These are phyloP conservation scores for Aptenodytes forsteri DNA, from an alignment of 2,113 vertebrate genomes.

Conservation along the genomic window DNA sequence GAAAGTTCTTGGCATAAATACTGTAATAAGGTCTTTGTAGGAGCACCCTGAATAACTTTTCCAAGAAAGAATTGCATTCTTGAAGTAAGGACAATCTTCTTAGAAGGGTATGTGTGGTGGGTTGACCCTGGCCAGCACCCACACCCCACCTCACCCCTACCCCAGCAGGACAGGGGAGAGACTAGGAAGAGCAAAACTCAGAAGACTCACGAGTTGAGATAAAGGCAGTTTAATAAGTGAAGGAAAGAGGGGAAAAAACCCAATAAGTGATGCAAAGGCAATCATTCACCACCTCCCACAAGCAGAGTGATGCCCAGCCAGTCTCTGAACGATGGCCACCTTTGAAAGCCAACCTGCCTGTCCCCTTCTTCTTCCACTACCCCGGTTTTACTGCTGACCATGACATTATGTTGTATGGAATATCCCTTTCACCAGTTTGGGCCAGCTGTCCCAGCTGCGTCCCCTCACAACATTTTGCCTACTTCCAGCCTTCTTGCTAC, in stretches of 20 bases:
- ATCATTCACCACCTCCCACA: background rate
- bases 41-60: background rate
- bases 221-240: background rate
- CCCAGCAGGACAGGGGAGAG: background rate
- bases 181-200: background rate
- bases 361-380: background rate
- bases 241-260: background rate
- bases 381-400: background rate
- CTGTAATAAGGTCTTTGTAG: background rate
- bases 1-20: background rate
- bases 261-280: background rate
- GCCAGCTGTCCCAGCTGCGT: background rate
- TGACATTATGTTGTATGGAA: background rate
- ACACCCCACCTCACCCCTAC: background rate
- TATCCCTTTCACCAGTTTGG: background rate
- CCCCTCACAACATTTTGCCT: background rate
- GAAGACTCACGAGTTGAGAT: background rate
- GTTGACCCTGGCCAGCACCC: accelerated
- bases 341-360: background rate
- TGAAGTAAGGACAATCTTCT: background rate
- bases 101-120: background rate
- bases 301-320: background rate
- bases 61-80: background rate
- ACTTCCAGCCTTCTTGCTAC: background rate
- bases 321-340: background rate